These are phyloP conservation scores for Epizoanthus illoricatus DNA, from an alignment of 92 coral and sea anemone genomes.

Conservation along the genomic window DNA sequence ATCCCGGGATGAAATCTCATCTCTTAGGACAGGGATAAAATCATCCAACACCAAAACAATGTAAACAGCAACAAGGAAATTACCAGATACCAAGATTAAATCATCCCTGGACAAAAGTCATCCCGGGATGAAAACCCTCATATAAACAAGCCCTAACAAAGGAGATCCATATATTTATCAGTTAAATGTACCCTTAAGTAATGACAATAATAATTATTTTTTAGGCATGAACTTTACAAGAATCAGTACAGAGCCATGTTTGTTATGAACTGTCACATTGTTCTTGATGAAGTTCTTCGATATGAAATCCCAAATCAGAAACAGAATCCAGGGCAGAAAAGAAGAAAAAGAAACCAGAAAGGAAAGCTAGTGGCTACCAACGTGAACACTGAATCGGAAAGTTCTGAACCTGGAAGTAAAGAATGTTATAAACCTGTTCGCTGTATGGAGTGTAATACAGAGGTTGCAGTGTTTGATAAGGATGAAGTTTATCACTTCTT, in stretches of 20 bases:
- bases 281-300: slow-evolving; percentile 79
- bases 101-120: too few relatives aligned
- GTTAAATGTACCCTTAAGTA: too few relatives aligned
- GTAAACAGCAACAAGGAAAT: too few relatives aligned
- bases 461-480: slow-evolving; percentile 91
- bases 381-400: slow-evolving; percentile 2
- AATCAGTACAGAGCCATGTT: slow-evolving; percentile 99
- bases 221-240: slow-evolving; percentile 87
- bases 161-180: too few relatives aligned
- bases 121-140: too few relatives aligned
- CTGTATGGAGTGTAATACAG: slow-evolving; percentile 87
- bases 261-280: slow-evolving; percentile 89
- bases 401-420: slow-evolving; percentile 26
- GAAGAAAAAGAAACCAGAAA: slow-evolving; percentile 59
- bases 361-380: slow-evolving; percentile 66
- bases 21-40: too few relatives aligned
- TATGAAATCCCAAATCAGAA: slow-evolving; percentile 68
- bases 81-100: too few relatives aligned
- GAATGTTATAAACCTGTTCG: slow-evolving; percentile 89
- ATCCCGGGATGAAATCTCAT: too few relatives aligned
- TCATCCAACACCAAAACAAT: too few relatives aligned
- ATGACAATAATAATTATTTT: not conserved
- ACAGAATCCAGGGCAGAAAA: slow-evolving; percentile 60
- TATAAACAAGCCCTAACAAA: too few relatives aligned
- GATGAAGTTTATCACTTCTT: slow-evolving; percentile 98